Conservation (phyloP, 2,888 invertebrate species). For the Drosophila leonis region DNA sequence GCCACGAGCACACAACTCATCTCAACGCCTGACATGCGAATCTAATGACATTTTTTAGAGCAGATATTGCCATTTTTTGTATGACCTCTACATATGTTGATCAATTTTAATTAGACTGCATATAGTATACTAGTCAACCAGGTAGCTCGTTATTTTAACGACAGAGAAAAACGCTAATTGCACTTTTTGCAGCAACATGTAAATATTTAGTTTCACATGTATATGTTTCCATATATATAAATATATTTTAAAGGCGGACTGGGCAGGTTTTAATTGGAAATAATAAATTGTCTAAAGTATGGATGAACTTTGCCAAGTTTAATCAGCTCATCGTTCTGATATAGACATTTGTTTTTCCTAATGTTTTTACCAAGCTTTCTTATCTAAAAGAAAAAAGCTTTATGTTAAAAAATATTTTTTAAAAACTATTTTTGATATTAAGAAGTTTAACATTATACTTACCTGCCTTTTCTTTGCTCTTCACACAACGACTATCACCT, state of each 20-base stretch:
- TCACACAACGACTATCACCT: neutral
- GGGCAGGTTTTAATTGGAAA: neutral
- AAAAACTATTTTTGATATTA: too few species aligned
- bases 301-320: neutral
- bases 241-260: neutral
- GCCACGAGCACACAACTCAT: constrained; percentile 17
- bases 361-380: too few species aligned
- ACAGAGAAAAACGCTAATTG: neutral
- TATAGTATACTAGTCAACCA: constrained; percentile 23
- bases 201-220: neutral
- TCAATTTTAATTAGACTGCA: constrained; percentile 66
- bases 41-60: constrained; percentile 53
- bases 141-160: neutral
- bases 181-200: neutral
- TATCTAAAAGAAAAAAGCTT: too few species aligned
- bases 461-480: neutral
- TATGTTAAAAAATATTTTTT: too few species aligned
- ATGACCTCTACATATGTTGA: constrained; percentile 28
- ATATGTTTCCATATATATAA: neutral
- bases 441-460: neutral
- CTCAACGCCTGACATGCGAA: constrained; percentile 36
- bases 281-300: neutral
- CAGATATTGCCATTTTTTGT: constrained; percentile 12
- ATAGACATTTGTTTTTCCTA: too few species aligned
- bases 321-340: too few species aligned